Base-by-base conservation (phyloP, 1,140 invertebrate genomes). In the Drosophila ficusphila region DNA sequence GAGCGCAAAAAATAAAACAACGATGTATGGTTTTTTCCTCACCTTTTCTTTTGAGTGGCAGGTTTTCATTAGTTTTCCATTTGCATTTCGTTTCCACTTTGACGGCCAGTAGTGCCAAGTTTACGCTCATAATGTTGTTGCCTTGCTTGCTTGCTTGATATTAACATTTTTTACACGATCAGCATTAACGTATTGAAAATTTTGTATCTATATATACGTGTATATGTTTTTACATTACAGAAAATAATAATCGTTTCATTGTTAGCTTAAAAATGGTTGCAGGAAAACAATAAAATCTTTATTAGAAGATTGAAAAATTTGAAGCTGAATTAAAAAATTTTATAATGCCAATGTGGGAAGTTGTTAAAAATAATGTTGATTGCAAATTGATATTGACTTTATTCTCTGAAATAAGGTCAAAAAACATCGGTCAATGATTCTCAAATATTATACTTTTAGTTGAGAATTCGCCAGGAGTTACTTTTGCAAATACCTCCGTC, bases 21-120 rank as follows among this genome's bases (percentile, higher is more conserved):
- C 18, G 19, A 27, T 46, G 16, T 34, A 46, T 46, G 18, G 0
- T 36, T 29, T 34, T 48, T 16, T 54, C 9, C 42, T 11, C 27
- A 1, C 27, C 42, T 47, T 68, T 54, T 25, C 34, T 34, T 38
- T 52, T 38, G 4, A 27, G 31, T 36, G 23, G 41, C 19, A 29
- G 41, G 29, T 68, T 73, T 68, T 58, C 12, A 54, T 76, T 60
- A 38, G 44, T 21, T 64, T 48, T 52, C 42, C 33, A 62, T 75
- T 65, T 69, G 25, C 18, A 62, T 68, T 62, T 61, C 62, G 25
- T 48, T 62, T 38, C 12, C 54, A 54, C 60, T 36, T 76, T 74
- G 70, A 53, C 69, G 73, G 77, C 33, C 73, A 81, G 58, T 81
- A 81, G 76, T 79, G 73, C 73, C 79, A 82, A 82, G 79, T 79